Conservation (phyloP, 2,797 vertebrate genomes). For the Chaetophractus vellerosus region DNA sequence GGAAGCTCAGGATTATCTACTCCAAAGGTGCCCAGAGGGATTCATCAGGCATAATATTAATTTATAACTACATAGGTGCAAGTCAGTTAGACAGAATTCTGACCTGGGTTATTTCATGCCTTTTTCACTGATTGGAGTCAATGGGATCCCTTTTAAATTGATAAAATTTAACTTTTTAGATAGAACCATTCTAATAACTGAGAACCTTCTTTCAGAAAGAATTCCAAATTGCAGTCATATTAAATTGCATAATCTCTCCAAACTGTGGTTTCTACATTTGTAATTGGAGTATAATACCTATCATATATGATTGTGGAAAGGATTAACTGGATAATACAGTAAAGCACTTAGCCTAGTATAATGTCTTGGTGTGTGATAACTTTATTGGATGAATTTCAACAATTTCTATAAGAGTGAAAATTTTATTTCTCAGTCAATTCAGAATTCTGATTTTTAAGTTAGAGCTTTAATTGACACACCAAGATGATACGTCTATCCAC, state of each 20-base stretch:
- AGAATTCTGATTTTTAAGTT: background rate
- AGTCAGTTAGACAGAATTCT: constrained; percentile 49
- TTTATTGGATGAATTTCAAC: constrained; percentile 60
- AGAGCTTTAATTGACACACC: background rate
- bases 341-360: background rate
- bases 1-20: background rate
- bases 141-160: constrained; percentile 36
- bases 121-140: constrained; percentile 46
- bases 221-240: constrained; percentile 58
- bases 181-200: constrained; percentile 34
- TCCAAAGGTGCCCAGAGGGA: background rate
- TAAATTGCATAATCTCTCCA: constrained; percentile 58
- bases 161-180: constrained; percentile 64
- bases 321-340: constrained; percentile 6
- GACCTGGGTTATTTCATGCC: constrained; percentile 40
- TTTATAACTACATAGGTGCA: constrained; percentile 29
- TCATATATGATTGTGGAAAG: constrained; percentile 28
- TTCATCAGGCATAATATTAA: constrained; percentile 56
- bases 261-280: constrained; percentile 26
- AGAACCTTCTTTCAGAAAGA: constrained; percentile 54
- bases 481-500: background rate
- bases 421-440: constrained; percentile 22
- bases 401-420: constrained; percentile 17
- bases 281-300: constrained; percentile 18
- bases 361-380: background rate